phyloP scores from a whole-genome alignment of 1,140 invertebrate species.

The Drosophila neocordata region DNA sequence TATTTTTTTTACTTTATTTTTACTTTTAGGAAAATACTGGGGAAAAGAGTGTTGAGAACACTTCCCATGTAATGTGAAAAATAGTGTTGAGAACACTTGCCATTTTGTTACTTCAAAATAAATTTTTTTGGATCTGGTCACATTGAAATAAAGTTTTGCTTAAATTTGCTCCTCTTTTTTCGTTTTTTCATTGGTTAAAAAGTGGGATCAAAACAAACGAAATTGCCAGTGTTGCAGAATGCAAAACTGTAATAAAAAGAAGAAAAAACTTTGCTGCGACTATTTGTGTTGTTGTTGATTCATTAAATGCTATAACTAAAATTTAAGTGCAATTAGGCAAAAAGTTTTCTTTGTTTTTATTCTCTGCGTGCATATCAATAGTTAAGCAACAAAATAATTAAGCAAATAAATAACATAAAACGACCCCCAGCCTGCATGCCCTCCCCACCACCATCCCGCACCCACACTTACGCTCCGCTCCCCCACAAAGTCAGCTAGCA shows the following conservation, averaged over 20 bases:
- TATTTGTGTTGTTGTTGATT: conserved; percentile 6
- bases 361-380: not conserved
- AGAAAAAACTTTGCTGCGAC: not conserved
- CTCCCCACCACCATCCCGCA: not conserved
- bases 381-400: not conserved
- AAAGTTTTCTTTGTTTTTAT: not conserved
- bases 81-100: not conserved
- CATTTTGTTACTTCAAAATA: too few relatives aligned
- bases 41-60: not conserved
- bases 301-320: conserved; percentile 12
- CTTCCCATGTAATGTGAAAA: not conserved
- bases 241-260: not conserved
- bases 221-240: not conserved
- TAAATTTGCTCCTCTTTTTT: too few relatives aligned
- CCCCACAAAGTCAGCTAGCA: conserved; percentile 28
- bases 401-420: not conserved
- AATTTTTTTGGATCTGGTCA: too few relatives aligned
- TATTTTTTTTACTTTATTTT: conserved; percentile 8
- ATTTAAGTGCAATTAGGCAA: conserved; percentile 1
- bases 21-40: not conserved
- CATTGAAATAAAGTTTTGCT: too few relatives aligned
- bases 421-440: not conserved
- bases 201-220: not conserved
- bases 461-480: conserved; percentile 2
- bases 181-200: too few relatives aligned